phyloP scores from a whole-genome alignment of 2,888 invertebrate species.

The Coremacera marginata region DNA sequence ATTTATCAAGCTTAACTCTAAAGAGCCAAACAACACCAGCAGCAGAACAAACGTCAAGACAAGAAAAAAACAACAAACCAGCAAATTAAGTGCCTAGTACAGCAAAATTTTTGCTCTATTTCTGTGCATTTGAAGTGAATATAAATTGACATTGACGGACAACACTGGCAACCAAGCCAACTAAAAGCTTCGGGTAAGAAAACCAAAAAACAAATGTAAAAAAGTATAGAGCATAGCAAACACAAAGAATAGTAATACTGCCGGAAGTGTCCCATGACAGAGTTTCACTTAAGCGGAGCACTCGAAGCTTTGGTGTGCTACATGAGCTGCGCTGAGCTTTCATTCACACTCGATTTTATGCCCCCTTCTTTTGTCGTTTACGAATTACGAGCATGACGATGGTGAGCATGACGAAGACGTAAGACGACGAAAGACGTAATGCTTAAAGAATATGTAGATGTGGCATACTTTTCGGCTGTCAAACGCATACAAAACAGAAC shows the following conservation, averaged over 20 bases:
- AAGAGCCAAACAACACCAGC: too few relatives aligned
- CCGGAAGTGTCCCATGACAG: conserved; percentile 32
- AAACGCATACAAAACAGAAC: background rate
- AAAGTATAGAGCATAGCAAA: background rate
- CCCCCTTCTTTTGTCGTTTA: background rate
- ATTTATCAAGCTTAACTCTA: too few relatives aligned
- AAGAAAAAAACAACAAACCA: background rate
- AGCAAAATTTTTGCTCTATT: conserved; percentile 19
- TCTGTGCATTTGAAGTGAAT: conserved; percentile 31
- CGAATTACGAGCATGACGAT: background rate
- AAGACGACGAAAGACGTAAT: background rate
- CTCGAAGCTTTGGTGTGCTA: background rate
- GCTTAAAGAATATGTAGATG: conserved; percentile 21
- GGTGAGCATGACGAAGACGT: background rate
- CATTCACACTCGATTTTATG: conserved; percentile 23
- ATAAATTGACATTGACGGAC: conserved; percentile 31
- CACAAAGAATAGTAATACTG: background rate
- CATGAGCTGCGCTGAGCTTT: conserved; percentile 13
- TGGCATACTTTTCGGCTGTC: conserved; percentile 31
- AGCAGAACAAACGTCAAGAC: background rate
- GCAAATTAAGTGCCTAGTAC: conserved; percentile 4
- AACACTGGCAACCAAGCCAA: background rate
- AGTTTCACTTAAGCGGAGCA: conserved; percentile 22
- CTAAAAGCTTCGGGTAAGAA: background rate
- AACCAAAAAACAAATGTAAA: background rate